Conservation (phyloP, 2,797 vertebrate species). For the Crocodylus rhombifer region DNA sequence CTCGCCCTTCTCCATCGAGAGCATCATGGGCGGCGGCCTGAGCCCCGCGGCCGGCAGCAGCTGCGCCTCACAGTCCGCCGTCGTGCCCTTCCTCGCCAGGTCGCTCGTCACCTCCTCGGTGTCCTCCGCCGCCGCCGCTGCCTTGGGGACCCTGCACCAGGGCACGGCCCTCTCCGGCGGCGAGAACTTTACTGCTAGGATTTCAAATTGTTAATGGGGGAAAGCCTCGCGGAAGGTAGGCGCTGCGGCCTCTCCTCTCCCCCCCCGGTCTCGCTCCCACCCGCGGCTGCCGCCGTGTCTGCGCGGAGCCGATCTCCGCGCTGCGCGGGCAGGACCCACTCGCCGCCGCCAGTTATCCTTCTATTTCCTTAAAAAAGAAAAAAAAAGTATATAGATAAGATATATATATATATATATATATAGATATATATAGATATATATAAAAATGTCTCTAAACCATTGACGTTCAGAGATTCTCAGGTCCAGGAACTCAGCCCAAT, state of each 20-base stretch:
- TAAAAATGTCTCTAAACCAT: constrained; percentile 62
- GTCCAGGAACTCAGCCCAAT: constrained; percentile 75
- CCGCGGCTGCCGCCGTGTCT: constrained; percentile 16
- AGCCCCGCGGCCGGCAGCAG: constrained; percentile 77
- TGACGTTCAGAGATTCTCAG: constrained; percentile 80
- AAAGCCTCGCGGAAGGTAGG: constrained; percentile 90
- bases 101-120: constrained; percentile 75
- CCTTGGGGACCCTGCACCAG: constrained; percentile 81
- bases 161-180: constrained; percentile 84
- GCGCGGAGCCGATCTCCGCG: constrained; percentile 57
- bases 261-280: constrained; percentile 80
- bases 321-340: constrained; percentile 24
- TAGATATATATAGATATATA: too few species aligned
- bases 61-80: constrained; percentile 85
- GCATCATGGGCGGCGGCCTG: constrained; percentile 90
- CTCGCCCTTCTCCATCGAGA: constrained; percentile 96
- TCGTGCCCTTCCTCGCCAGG: constrained; percentile 74
- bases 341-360: constrained; percentile 21
- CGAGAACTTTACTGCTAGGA: constrained; percentile 88
- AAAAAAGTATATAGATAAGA: neutral
- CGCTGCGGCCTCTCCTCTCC: constrained; percentile 83
- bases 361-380: constrained; percentile 1
- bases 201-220: constrained; percentile 89
- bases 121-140: constrained; percentile 76
- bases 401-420: too few species aligned